phyloP scores from a whole-genome alignment of 2,113 vertebrate genomes.

The Polyodon spathula region DNA sequence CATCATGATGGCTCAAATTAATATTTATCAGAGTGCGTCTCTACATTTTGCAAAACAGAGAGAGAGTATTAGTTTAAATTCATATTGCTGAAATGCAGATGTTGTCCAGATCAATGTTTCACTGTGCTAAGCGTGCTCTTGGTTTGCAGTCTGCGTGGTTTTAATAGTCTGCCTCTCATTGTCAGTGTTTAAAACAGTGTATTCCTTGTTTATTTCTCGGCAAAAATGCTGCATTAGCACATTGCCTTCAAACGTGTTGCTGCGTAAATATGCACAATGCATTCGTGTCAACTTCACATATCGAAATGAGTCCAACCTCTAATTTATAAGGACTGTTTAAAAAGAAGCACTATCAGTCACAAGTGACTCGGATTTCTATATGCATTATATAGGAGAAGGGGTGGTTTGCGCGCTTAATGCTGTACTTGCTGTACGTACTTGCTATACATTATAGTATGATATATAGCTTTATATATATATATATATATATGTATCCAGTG shows the following conservation, averaged over 20 bases:
- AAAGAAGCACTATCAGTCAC: too few relatives aligned
- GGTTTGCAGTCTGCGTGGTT: not conserved
- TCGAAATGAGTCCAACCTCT: constrained; percentile 1
- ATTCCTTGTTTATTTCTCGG: not conserved
- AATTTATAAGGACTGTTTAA: not conserved
- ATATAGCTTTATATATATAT: too few relatives aligned
- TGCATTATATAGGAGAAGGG: too few relatives aligned
- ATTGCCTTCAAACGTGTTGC: not conserved
- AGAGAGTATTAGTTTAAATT: constrained; percentile 89
- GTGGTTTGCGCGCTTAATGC: too few relatives aligned
- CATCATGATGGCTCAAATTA: constrained; percentile 99
- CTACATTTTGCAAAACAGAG: constrained; percentile 99
- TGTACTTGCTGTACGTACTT: too few relatives aligned
- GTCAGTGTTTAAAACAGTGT: not conserved
- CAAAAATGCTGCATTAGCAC: constrained; percentile 2
- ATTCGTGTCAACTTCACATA: constrained; percentile 1
- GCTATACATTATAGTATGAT: too few relatives aligned
- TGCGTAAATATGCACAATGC: not conserved
- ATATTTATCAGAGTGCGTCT: constrained; percentile 99
- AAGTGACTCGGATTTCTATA: too few relatives aligned
- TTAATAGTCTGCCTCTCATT: not conserved
- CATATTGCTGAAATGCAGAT: constrained; percentile 61
- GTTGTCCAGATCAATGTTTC: constrained; percentile 69
- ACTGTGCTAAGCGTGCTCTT: not conserved
- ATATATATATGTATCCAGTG: too few relatives aligned